These are phyloP conservation scores for Dendrocincla tyrannina DNA, from an alignment of 2,797 vertebrate genomes.

Conservation along the genomic window DNA sequence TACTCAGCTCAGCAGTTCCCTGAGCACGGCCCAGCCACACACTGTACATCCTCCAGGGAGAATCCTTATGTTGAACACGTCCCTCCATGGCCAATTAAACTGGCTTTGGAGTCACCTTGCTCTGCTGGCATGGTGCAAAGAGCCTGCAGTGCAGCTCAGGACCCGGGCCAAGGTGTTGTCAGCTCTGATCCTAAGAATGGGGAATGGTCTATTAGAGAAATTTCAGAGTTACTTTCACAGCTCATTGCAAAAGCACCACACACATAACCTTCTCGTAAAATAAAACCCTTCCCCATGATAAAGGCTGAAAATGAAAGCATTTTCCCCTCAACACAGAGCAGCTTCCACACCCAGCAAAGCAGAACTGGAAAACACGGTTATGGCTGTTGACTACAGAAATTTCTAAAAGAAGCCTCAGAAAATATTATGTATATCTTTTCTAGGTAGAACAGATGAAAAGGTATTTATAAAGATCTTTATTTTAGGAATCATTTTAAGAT, in stretches of 20 bases:
- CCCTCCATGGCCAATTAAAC: slow-evolving; percentile 28
- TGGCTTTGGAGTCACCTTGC: slow-evolving; percentile 51
- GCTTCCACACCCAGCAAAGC: neutral
- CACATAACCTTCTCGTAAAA: neutral
- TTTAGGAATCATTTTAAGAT: neutral
- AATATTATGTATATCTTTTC: neutral
- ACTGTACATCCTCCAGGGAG: neutral
- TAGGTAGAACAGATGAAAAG: neutral
- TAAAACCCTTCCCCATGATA: neutral
- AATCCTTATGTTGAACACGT: neutral
- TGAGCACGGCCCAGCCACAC: neutral
- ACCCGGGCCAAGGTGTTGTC: slow-evolving; percentile 34
- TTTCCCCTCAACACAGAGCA: neutral
- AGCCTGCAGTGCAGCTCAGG: slow-evolving; percentile 48
- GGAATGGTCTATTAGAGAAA: neutral
- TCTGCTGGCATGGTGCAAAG: neutral
- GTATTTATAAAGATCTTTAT: neutral
- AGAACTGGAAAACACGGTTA: neutral
- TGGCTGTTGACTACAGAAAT: neutral
- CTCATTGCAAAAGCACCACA: neutral
- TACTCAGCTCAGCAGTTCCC: neutral
- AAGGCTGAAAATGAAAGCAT: neutral
- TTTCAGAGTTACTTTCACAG: slow-evolving; percentile 17
- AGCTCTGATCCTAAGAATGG: neutral
- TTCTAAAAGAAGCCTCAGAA: neutral